These are phyloP conservation scores for Labeo catla DNA, from an alignment of 2,113 vertebrate genomes.

Conservation along the genomic window DNA sequence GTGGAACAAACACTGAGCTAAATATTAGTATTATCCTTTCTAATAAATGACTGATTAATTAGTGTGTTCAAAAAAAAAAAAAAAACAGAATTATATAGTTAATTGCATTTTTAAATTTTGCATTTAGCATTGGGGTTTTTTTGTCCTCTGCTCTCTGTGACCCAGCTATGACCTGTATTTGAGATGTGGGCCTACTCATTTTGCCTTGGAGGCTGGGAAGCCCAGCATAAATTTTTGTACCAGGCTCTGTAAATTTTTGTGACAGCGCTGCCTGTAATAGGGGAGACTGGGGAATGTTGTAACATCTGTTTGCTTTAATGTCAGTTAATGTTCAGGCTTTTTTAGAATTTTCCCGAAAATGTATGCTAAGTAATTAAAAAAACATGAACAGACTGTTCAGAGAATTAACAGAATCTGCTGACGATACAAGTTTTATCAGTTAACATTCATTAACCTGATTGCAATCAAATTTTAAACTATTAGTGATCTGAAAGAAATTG, in stretches of 20 bases:
- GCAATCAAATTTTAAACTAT: background rate
- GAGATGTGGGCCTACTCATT: background rate
- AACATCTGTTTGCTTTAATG: constrained; percentile 1
- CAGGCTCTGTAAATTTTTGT: background rate
- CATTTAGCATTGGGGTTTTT: background rate
- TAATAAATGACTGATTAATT: background rate
- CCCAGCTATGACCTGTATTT: background rate
- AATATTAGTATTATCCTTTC: background rate
- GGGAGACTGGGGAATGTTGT: background rate
- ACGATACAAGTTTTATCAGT: background rate
- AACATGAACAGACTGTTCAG: background rate
- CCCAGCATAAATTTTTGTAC: background rate
- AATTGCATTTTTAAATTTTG: background rate
- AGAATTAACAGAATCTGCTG: background rate
- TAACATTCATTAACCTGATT: background rate
- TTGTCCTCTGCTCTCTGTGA: background rate
- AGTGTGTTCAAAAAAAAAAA: background rate
- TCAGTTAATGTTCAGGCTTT: background rate
- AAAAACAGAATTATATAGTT: background rate
- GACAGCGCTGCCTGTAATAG: background rate
- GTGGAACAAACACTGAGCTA: background rate
- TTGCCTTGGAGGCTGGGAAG: background rate
- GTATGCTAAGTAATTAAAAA: background rate
- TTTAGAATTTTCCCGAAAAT: background rate
- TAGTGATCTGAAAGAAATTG: background rate